phyloP scores from a whole-genome alignment of 2,888 invertebrate genomes.

The Nomada goodeniana region DNA sequence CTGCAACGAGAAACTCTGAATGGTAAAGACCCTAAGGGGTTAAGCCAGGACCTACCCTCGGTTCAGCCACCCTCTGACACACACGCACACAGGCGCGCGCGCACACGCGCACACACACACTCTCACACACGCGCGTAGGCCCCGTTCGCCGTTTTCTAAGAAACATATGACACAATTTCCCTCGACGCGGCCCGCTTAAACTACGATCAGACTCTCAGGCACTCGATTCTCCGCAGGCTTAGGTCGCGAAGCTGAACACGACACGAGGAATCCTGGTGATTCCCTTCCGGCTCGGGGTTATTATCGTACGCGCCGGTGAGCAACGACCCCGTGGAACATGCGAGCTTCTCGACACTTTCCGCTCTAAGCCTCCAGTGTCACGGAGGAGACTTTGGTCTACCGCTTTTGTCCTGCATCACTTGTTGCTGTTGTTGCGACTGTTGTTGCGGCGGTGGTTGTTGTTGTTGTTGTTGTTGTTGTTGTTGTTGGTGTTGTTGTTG shows the following conservation, averaged over 20 bases:
- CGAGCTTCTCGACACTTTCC: slow-evolving; percentile 67
- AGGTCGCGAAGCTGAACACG: slow-evolving; percentile 69
- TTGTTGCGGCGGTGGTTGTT: slow-evolving; percentile 72
- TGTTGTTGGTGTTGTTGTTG: slow-evolving; percentile 67
- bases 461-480: slow-evolving; percentile 68
- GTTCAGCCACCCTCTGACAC: background rate
- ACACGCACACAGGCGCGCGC: background rate
- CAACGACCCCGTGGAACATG: slow-evolving; percentile 67
- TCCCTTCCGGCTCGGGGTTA: slow-evolving; percentile 59
- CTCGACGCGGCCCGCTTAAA: slow-evolving; percentile 51
- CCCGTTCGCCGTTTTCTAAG: slow-evolving; percentile 3
- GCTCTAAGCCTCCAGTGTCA: slow-evolving; percentile 79
- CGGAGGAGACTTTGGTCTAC: slow-evolving; percentile 83
- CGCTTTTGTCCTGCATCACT: slow-evolving; percentile 82
- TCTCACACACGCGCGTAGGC: background rate
- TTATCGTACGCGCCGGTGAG: slow-evolving; percentile 62
- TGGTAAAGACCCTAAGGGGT: background rate
- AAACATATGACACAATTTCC: background rate
- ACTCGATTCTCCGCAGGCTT: slow-evolving; percentile 71
- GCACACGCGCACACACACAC: background rate
- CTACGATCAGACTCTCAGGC: slow-evolving; percentile 71
- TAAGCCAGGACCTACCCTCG: background rate
- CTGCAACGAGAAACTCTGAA: background rate
- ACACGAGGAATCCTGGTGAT: slow-evolving; percentile 61
- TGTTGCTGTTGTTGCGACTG: slow-evolving; percentile 74